Evolutionary conservation across 2,113 vertebrate species (phyloP).

Genomic region (Heterotilapia buettikoferi): DNA sequence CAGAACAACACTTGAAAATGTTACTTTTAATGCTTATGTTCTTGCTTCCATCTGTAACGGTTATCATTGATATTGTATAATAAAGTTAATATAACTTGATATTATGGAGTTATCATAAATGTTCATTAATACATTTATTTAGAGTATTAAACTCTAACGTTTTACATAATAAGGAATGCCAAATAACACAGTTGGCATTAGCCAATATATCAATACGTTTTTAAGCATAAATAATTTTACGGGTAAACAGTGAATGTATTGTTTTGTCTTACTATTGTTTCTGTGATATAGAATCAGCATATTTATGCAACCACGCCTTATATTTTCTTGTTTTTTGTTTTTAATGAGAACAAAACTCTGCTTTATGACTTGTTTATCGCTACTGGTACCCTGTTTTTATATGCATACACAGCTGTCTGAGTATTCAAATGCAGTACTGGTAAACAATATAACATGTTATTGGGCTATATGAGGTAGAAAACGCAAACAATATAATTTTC

Average conservation of each 20-base stretch:
- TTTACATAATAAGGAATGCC: background rate
- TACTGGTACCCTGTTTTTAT: background rate
- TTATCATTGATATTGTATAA: background rate
- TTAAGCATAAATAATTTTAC: background rate
- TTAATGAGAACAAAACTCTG: background rate
- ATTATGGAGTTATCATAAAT: background rate
- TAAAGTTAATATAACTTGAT: background rate
- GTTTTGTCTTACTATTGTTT: background rate
- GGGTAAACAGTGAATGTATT: background rate
- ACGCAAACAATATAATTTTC: background rate
- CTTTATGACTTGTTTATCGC: background rate
- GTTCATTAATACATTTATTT: background rate
- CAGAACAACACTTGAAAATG: background rate
- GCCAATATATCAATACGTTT: background rate
- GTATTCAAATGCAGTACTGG: background rate
- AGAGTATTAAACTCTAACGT: background rate
- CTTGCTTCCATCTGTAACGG: background rate
- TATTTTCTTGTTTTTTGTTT: background rate
- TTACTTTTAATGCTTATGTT: background rate
- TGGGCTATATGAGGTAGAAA: background rate
- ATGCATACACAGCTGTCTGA: background rate
- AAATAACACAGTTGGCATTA: background rate
- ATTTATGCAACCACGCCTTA: background rate
- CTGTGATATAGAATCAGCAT: background rate
- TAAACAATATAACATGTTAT: background rate